These are phyloP conservation scores for Phalanger gymnotis DNA, from an alignment of 2,797 vertebrate species.

Conservation along the genomic window DNA sequence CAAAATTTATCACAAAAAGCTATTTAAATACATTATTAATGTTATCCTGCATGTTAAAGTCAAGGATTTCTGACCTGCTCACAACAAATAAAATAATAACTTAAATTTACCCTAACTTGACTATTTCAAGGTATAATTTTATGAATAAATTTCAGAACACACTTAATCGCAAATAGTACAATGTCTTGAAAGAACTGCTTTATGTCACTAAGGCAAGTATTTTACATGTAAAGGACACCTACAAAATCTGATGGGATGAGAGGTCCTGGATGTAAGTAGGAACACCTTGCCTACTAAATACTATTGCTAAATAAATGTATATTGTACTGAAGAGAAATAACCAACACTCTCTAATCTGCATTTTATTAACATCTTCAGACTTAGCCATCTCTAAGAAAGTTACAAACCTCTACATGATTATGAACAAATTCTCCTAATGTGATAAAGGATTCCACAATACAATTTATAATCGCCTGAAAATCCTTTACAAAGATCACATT, in stretches of 20 bases:
- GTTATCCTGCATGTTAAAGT: background rate
- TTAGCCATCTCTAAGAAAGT: background rate
- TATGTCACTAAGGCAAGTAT: background rate
- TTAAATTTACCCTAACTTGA: constrained; percentile 6
- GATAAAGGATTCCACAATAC: background rate
- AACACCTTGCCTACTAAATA: background rate
- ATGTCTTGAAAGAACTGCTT: background rate
- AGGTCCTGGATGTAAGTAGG: background rate
- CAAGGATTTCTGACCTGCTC: background rate
- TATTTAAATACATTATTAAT: constrained; percentile 40
- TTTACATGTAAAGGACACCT: background rate
- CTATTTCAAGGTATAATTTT: constrained; percentile 30
- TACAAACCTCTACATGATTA: background rate
- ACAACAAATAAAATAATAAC: constrained; percentile 37
- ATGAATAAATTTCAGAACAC: background rate
- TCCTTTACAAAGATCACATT: background rate
- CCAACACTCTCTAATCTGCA: background rate
- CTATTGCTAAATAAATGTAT: background rate
- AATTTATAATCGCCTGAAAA: background rate
- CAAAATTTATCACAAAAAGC: constrained; percentile 16
- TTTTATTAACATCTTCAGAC: background rate
- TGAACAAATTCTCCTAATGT: background rate
- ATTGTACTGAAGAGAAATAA: background rate
- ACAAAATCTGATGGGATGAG: background rate
- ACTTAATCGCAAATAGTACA: background rate